Evolutionary conservation across 2,888 invertebrate genomes (phyloP).

Genomic region (Amphiduros pacificus): DNA sequence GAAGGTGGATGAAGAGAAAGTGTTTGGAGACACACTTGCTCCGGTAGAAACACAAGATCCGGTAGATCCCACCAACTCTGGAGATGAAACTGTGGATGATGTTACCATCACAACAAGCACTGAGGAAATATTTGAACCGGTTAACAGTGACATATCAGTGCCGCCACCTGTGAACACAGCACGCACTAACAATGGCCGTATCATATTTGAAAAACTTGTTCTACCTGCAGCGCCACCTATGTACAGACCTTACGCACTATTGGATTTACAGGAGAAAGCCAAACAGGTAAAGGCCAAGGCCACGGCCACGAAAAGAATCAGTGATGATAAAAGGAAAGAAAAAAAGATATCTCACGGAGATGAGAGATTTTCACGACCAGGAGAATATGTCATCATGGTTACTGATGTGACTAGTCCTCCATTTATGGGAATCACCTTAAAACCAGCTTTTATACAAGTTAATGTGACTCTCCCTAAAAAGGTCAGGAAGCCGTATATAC

Average conservation of each 20-base stretch:
- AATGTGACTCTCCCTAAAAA: slow-evolving; percentile 16
- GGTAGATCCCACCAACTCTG: too few species aligned
- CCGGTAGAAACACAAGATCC: too few species aligned
- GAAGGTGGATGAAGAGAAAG: too few species aligned
- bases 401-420: slow-evolving; percentile 53
- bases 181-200: neutral
- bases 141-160: too few species aligned
- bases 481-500: neutral
- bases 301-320: too few species aligned
- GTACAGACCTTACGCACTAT: slow-evolving; percentile 15
- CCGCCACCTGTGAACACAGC: slow-evolving; percentile 16
- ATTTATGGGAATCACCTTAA: slow-evolving; percentile 43
- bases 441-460: slow-evolving; percentile 47
- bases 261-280: slow-evolving; percentile 10
- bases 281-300: too few species aligned
- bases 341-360: slow-evolving; percentile 1
- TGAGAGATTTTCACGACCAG: slow-evolving; percentile 26
- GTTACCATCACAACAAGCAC: too few species aligned
- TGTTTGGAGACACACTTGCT: too few species aligned
- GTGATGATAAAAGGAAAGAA: too few species aligned
- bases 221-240: slow-evolving; percentile 21
- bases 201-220: slow-evolving; percentile 10
- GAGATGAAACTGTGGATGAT: too few species aligned
- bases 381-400: slow-evolving; percentile 53
- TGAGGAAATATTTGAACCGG: too few species aligned